Evolutionary conservation across 2,113 vertebrate genomes (phyloP), one percentile per base, ranked within the genome.

Genomic region (Paratilapia polleni): DNA sequence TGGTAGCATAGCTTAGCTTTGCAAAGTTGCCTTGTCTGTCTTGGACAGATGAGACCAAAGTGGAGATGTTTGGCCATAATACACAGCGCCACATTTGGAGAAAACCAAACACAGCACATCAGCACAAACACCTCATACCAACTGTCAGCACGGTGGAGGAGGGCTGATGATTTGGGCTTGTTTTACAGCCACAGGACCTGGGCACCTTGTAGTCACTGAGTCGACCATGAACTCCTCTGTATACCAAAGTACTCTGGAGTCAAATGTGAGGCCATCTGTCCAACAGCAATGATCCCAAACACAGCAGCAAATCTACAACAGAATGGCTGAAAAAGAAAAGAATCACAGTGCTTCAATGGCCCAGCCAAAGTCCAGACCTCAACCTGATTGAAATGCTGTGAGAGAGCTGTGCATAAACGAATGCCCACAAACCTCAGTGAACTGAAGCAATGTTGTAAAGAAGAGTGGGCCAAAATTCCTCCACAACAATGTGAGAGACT

Each of bases 201-300:
- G n/a, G n/a, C 22, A 47, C 38, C 38, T 26, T 26, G 20, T 8
- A 38, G 8, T 38, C 38, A 41, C 34, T 22, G 38, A 68, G 38
- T 66, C 38, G 28, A 31, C 28, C 28, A 31, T 31, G 28, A 31
- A 31, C 4, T 31, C 4, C 28, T 31, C 2, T 31, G 28, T 31
- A 31, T 31, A 31, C 28, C 28, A 4, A 24, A 14, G 63, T 43
- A 13, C 24, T 66, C 0, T 66, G 13, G 28, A 31, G 3, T 31
- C 28, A 31, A 31, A 43, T 14, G 1, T 26, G 41, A 68, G 15
- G 15, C 41, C 64, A 47, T 4, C 38, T 68, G 14, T 0, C 22
- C 22, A 17, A 47, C 41, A 7, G 64, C 59, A 5, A 61, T 19
- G 31, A 63, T 43, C 63, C 15, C 4, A 41, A 41, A 4, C 38